Conservation (phyloP, 1,140 invertebrate genomes). For the Drosophila santomea region DNA sequence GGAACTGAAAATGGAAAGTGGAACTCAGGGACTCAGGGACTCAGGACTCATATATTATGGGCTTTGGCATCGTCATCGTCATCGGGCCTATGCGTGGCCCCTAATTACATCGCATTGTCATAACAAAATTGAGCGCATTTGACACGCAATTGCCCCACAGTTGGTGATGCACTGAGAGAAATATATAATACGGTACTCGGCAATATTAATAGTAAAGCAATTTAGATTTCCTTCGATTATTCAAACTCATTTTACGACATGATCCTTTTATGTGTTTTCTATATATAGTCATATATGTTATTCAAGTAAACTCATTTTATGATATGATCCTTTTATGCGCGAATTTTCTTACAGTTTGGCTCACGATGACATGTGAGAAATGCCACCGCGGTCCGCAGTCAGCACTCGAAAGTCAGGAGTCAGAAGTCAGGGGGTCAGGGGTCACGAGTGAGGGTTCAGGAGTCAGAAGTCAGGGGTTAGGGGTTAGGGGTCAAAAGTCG, state of each 20-base stretch:
- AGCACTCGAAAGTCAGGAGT: slow-evolving; percentile 7
- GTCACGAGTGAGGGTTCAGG: slow-evolving; percentile 10
- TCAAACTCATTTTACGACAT: no score
- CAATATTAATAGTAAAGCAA: no score
- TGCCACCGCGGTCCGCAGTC: slow-evolving; percentile 31
- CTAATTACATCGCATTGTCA: slow-evolving; percentile 82
- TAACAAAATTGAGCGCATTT: slow-evolving; percentile 82
- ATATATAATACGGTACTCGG: no score
- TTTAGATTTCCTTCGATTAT: no score
- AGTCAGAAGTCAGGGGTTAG: slow-evolving; percentile 13
- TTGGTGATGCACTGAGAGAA: slow-evolving; percentile 21
- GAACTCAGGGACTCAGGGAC: slow-evolving; percentile 23
- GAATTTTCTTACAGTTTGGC: not conserved
- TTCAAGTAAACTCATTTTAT: not conserved
- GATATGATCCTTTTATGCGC: no score
- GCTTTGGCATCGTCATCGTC: slow-evolving; percentile 49
- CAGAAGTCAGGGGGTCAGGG: slow-evolving; percentile 7
- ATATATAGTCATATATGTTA: no score
- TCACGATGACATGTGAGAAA: slow-evolving; percentile 77
- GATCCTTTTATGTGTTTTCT: no score
- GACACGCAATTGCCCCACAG: slow-evolving; percentile 75
- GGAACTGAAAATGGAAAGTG: slow-evolving; percentile 10
- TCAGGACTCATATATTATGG: slow-evolving; percentile 52
- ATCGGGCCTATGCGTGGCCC: slow-evolving; percentile 74
- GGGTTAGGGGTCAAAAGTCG: slow-evolving; percentile 22